Conservation (phyloP, 2,888 invertebrate species). For the Lutraria lutraria region DNA sequence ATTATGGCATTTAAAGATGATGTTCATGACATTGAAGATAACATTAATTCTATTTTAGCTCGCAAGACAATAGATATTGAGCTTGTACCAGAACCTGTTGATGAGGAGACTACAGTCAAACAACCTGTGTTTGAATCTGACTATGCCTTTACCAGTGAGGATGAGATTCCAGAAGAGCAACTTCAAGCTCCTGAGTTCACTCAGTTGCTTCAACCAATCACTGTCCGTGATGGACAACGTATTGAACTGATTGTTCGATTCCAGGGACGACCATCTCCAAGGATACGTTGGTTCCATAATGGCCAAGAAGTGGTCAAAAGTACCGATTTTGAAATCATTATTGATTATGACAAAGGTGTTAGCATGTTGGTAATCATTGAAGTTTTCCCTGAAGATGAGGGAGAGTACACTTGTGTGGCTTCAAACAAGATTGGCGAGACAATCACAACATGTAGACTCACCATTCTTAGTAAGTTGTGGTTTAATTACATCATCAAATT, state of each 20-base stretch:
- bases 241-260: slow-evolving; percentile 81
- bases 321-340: slow-evolving; percentile 86
- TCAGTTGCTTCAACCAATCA: slow-evolving; percentile 91
- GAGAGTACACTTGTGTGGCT: slow-evolving; percentile 97
- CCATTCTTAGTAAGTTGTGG: slow-evolving; percentile 84
- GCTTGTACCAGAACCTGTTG: slow-evolving; percentile 59
- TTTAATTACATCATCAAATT: not conserved
- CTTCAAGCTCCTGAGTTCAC: slow-evolving; percentile 93
- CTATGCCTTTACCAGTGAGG: slow-evolving; percentile 72
- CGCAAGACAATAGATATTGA: slow-evolving; percentile 65
- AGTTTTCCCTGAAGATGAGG: slow-evolving; percentile 99
- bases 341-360: slow-evolving; percentile 92
- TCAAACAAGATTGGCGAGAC: slow-evolving; percentile 95
- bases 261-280: slow-evolving; percentile 82
- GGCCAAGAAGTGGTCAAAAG: slow-evolving; percentile 86
- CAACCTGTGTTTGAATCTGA: slow-evolving; percentile 72
- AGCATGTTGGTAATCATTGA: slow-evolving; percentile 96
- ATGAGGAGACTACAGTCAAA: slow-evolving; percentile 72
- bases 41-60: slow-evolving; percentile 37
- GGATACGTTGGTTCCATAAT: slow-evolving; percentile 87
- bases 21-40: not conserved
- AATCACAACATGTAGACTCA: slow-evolving; percentile 92
- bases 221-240: slow-evolving; percentile 96
- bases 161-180: slow-evolving; percentile 76
- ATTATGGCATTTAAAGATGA: not conserved